Evolutionary conservation across 2,797 vertebrate genomes (phyloP), one percentile per base, ranked within the genome.

Genomic region (Delichon dasypus): DNA sequence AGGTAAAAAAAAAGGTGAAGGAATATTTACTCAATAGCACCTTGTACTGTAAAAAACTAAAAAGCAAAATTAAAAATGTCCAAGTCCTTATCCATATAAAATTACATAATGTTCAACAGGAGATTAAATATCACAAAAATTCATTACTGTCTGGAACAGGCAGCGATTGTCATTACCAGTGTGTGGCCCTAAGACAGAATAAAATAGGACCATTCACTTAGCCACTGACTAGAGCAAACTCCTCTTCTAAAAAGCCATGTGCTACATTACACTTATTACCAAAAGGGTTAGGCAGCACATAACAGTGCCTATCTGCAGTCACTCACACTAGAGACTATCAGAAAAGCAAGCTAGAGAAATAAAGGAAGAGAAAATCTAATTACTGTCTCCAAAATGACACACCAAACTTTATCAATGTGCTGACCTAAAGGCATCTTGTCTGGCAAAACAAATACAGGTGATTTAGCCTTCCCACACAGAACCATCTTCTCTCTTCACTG

Each of bases 351-450:
- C 54, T 55, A 68, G 40, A 89, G 58, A 92, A 88, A 89, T 78
- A 72, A 94, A 89, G 20, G 23, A 74, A 61, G 42, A 91, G 61
- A 74, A 91, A 95, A 95, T 92, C 73, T 83, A 85, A 92, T 94
- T 53, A 75, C 42, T 92, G 62, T 78, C 81, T 89, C 72, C 54
- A 93, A 60, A 93, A 92, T 36, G 54, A 72, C 65, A 78, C 54
- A 84, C 12, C 23, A 88, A 85, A 62, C 44, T 89, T 93, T 38
- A 88, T 87, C 81, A 87, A 38, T 26, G 30, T 67, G 51, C 65
- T 93, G 73, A 81, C 85, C 58, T 48, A 85, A 79, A 94, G 58
- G 47, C 70, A 73, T 25, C 13, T 42, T 66, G 73, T 85, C 61
- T 89, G 51, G 76, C 32, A 72, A 77, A 91, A 92, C 26, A 91